A percentile compares a stretch with the other conserved stretches of the same genome.
Conservation (phyloP, 2,113 vertebrate genomes). For the Dicerorhinus sumatrensis region DNA sequence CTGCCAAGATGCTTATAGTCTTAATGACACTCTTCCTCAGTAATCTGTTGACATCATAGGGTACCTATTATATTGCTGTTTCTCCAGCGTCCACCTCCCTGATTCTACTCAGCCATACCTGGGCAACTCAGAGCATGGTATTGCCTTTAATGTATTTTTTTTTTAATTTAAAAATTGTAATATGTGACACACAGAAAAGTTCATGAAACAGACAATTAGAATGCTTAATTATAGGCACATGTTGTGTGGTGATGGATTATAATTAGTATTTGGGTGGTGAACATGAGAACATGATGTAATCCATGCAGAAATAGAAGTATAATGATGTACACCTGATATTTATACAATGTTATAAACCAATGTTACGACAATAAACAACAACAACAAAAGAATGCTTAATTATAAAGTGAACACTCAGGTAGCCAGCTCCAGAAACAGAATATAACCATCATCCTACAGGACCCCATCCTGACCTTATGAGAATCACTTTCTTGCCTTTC, state of each 20-base stretch:
- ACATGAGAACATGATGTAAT: no score
- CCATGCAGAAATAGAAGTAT: no score
- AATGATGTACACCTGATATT: no score
- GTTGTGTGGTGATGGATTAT: no score
- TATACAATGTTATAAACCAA: no score
- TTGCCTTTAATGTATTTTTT: slow-evolving; percentile 2
- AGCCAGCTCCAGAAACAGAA: slow-evolving; percentile 17
- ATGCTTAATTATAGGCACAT: neutral
- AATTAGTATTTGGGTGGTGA: no score
- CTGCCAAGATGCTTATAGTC: neutral
- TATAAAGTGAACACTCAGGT: neutral
- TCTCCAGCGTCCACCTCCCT: neutral
- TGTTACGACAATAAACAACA: no score
- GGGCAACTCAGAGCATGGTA: neutral
- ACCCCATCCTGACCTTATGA: neutral
- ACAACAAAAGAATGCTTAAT: neutral
- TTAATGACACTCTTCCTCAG: neutral
- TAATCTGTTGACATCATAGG: neutral
- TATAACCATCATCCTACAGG: neutral
- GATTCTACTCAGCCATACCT: neutral
- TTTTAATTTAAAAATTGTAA: neutral
- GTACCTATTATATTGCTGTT: neutral
- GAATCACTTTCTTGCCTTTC: neutral
- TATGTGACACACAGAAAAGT: neutral
- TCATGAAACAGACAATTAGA: neutral